phyloP scores from a whole-genome alignment of 53 echinoderm and acorn worm species.

The Crossaster papposus region DNA sequence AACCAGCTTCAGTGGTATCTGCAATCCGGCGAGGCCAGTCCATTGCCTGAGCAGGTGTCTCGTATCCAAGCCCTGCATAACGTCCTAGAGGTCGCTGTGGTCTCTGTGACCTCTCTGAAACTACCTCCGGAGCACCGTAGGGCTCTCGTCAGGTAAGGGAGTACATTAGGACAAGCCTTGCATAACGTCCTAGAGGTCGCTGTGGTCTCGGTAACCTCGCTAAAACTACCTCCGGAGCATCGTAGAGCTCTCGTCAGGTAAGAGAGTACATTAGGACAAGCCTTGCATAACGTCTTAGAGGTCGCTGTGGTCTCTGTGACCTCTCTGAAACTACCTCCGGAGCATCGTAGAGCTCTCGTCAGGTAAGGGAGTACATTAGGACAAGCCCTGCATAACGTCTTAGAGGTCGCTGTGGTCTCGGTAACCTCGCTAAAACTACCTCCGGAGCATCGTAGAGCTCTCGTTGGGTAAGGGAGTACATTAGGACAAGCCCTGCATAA shows the following conservation, averaged over 20 bases:
- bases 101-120: slow-evolving; percentile 63
- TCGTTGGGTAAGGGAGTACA: slow-evolving; percentile 67
- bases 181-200: slow-evolving; percentile 72
- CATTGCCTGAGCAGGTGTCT: slow-evolving; percentile 55
- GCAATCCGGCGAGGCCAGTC: slow-evolving; percentile 36
- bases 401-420: slow-evolving; percentile 69
- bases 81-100: slow-evolving; percentile 70
- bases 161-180: slow-evolving; percentile 17
- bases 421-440: slow-evolving; percentile 71
- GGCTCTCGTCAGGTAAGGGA: slow-evolving; percentile 72
- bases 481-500: slow-evolving; percentile 48
- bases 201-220: slow-evolving; percentile 63
- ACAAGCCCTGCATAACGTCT: slow-evolving; percentile 62
- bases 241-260: slow-evolving; percentile 75
- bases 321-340: slow-evolving; percentile 69
- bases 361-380: slow-evolving; percentile 55
- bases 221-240: slow-evolving; percentile 71
- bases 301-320: slow-evolving; percentile 62
- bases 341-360: slow-evolving; percentile 68
- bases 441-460: slow-evolving; percentile 61
- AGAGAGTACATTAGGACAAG: background rate
- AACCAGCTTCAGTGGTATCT: slow-evolving; percentile 72
- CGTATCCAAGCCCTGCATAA: slow-evolving; percentile 68
- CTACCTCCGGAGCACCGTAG: slow-evolving; percentile 70
- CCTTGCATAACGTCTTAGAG: slow-evolving; percentile 74